phyloP scores from a whole-genome alignment of 2,888 invertebrate species.

The Drosophila mimetica region DNA sequence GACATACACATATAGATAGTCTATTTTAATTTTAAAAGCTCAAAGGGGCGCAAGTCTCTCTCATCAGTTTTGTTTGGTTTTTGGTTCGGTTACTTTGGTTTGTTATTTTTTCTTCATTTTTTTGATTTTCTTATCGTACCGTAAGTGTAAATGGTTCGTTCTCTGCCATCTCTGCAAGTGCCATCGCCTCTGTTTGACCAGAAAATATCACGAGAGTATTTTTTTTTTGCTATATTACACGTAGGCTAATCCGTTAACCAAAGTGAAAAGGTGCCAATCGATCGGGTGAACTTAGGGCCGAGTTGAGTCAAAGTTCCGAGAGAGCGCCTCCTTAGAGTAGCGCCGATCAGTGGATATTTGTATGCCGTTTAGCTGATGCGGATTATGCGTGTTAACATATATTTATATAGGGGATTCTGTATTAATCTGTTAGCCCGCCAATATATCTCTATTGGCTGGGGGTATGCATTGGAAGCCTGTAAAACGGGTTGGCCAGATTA shows the following conservation, averaged over 20 bases:
- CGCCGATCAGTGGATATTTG: conserved; percentile 40
- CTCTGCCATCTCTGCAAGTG: conserved; percentile 3
- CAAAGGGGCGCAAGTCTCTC: conserved; percentile 74
- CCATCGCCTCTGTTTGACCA: conserved; percentile 24
- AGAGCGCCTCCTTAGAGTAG: conserved; percentile 61
- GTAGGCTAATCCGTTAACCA: conserved; percentile 35
- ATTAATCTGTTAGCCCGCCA: conserved; percentile 52
- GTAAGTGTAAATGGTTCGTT: conserved; percentile 48
- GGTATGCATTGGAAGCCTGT: conserved; percentile 80
- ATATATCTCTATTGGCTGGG: conserved; percentile 55
- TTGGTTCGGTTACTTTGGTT: conserved; percentile 30
- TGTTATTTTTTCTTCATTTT: conserved; percentile 17
- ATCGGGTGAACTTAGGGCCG: conserved; percentile 28
- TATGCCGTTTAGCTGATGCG: conserved; percentile 41
- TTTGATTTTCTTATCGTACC: conserved; percentile 40
- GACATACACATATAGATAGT: conserved; percentile 24
- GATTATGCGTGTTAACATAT: conserved; percentile 50
- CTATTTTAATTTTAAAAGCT: conserved; percentile 60
- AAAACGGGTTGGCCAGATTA: conserved; percentile 84
- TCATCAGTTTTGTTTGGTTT: conserved; percentile 34
- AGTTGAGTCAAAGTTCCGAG: conserved; percentile 54
- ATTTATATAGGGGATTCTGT: conserved; percentile 37
- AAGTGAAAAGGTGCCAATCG: conserved; percentile 36
- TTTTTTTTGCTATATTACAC: conserved; percentile 55
- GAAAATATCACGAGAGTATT: conserved; percentile 67